Evolutionary conservation across 2,888 invertebrate genomes (phyloP), one percentile per base, ranked within the genome.

Genomic region (Drosophila tanythrix): DNA sequence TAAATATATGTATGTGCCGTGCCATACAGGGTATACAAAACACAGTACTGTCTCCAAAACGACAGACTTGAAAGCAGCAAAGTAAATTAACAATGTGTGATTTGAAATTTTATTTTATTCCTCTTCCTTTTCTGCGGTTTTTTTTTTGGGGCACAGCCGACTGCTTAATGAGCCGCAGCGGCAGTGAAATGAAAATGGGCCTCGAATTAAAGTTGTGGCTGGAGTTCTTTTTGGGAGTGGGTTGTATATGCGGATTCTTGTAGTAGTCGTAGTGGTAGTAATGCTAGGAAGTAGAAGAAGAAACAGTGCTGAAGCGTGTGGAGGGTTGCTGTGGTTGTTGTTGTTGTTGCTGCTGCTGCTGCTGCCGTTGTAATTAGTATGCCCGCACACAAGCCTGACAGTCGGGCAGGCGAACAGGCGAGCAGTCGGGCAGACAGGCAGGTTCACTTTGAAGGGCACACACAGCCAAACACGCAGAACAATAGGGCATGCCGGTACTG

Each of bases 311-410:
- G 70, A 53, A 71, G 75, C 79, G 79, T 82, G 87, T 84, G 82
- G 81, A 82, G 81, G 70, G 78, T 70, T 67, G 72, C 75, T 60
- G 60, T 67, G 58, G 43, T 61, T 62, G 48, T 64, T 72, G 64
- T 31, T 60, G 56, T 38, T 59, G 56, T 21, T 64, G 50, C 15
- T 60, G 68, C 51, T 62, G 50, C 56, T 51, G 51, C 29, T 27
- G 10, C 18, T 76, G 75, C 80, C 69, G 52, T 69, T 84, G 84
- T 82, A 85, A 85, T 85, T 84, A 85, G 84, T 85, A 84, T 84
- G 82, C 84, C 88, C 79, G 78, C 77, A 79, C 66, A 63, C 56
- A 74, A 60, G 62, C 11, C 65, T 57, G 21, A 2, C 31, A 6
- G 50, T 18, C 36, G 11, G 65, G 46, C 50, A 67, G 67, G 61